Evolutionary conservation across 2,888 invertebrate species (phyloP).

Genomic region (Chamaedrilus cognettii): DNA sequence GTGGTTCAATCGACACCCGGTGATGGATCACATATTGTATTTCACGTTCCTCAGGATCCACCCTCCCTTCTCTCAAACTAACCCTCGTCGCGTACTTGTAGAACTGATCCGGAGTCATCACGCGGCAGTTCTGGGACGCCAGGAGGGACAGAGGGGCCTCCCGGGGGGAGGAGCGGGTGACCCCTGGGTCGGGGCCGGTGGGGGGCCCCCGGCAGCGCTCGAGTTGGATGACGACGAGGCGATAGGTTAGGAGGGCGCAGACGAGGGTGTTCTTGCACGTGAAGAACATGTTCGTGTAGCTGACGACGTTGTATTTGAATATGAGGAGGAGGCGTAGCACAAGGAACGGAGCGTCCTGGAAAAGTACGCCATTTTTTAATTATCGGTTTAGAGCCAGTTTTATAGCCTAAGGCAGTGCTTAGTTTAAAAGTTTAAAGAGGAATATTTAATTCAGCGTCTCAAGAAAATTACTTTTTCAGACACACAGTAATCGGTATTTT

Average conservation of each 20-base stretch:
- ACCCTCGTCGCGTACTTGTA: background rate
- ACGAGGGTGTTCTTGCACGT: constrained; percentile 90
- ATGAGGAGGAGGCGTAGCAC: constrained; percentile 82
- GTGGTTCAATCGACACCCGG: background rate
- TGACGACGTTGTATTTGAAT: constrained; percentile 78
- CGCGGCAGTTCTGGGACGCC: background rate
- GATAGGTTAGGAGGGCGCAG: constrained; percentile 81
- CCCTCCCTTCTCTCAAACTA: background rate
- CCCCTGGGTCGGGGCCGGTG: background rate
- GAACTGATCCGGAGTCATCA: background rate
- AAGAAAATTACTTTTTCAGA: too few relatives aligned
- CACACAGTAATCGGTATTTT: too few relatives aligned
- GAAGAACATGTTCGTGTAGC: constrained; percentile 96
- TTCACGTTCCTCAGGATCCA: background rate
- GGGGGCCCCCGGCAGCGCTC: constrained; percentile 21
- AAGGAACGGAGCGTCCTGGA: constrained; percentile 84
- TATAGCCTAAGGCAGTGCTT: too few relatives aligned
- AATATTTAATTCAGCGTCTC: too few relatives aligned
- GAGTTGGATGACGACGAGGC: constrained; percentile 54
- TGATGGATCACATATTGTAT: background rate
- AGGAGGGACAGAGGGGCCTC: background rate
- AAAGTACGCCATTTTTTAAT: too few relatives aligned
- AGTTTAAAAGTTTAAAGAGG: too few relatives aligned
- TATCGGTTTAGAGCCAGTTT: too few relatives aligned
- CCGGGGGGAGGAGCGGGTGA: background rate